These are phyloP conservation scores for Pararge aegeria DNA, from an alignment of 1,140 invertebrate genomes.

Conservation along the genomic window DNA sequence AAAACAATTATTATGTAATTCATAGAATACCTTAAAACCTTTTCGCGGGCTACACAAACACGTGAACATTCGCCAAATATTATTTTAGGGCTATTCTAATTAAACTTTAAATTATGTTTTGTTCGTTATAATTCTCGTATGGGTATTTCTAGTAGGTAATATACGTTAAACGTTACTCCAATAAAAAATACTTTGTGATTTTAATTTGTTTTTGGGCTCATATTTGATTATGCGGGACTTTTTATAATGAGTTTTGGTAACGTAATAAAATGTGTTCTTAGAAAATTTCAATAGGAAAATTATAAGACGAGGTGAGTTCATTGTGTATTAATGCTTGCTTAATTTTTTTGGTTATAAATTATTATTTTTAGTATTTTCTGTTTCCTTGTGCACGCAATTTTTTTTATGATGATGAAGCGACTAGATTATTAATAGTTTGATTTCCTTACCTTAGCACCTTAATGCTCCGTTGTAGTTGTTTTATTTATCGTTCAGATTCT, in stretches of 20 bases:
- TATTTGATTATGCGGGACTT: neutral
- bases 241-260: neutral
- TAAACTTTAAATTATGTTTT: conserved; percentile 51
- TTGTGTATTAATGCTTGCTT: neutral
- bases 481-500: too few species aligned
- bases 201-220: neutral
- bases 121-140: neutral
- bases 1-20: conserved; percentile 27
- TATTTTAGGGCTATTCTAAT: conserved; percentile 61
- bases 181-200: neutral
- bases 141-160: too few species aligned
- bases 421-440: too few species aligned
- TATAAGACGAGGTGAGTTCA: neutral
- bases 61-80: conserved; percentile 41
- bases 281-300: neutral
- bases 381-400: too few species aligned
- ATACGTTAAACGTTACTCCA: neutral
- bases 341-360: neutral
- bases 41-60: conserved; percentile 41
- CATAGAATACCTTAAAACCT: conserved; percentile 38
- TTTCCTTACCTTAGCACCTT: too few species aligned
- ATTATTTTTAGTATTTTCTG: neutral
- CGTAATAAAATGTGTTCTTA: neutral
- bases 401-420: too few species aligned
- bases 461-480: too few species aligned